Percentiles rank a stretch among this genome's conserved stretches.
Conservation (phyloP, 2,797 vertebrate species). For the Dromococcyx pavoninus region DNA sequence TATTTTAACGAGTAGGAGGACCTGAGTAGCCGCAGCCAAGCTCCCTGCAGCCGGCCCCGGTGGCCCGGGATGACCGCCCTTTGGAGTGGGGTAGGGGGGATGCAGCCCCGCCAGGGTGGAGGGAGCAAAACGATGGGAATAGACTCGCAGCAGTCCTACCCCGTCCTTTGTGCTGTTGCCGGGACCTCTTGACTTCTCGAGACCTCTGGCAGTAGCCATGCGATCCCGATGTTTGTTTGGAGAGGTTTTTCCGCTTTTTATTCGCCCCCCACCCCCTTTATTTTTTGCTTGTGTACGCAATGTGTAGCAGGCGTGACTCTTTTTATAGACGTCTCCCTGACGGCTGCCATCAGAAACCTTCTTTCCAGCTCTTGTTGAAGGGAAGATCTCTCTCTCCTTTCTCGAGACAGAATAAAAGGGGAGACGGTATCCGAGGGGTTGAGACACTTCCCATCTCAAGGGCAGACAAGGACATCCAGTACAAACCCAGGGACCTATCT, state of each 20-base stretch:
- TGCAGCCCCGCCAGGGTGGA: background rate
- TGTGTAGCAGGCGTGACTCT: background rate
- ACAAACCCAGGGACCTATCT: background rate
- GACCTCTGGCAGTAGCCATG: conserved; percentile 68
- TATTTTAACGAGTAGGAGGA: conserved; percentile 10
- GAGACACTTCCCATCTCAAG: background rate
- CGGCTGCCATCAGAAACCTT: background rate
- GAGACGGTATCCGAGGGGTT: background rate
- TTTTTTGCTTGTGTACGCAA: background rate
- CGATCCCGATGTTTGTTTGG: conserved; percentile 75
- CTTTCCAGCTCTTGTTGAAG: background rate
- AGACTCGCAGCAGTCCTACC: background rate
- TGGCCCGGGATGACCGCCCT: background rate
- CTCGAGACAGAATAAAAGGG: background rate
- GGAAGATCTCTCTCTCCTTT: background rate
- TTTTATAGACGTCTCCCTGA: conserved; percentile 18
- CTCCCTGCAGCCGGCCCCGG: background rate
- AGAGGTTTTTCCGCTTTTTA: conserved; percentile 42
- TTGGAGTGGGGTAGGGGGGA: background rate
- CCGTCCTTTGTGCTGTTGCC: conserved; percentile 27
- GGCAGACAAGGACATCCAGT: background rate
- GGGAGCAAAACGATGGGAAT: background rate
- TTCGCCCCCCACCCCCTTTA: accelerated
- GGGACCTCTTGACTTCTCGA: conserved; percentile 53
- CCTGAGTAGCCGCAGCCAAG: background rate